phyloP scores from a whole-genome alignment of 2,113 vertebrate genomes.

The Anolis carolinensis region DNA sequence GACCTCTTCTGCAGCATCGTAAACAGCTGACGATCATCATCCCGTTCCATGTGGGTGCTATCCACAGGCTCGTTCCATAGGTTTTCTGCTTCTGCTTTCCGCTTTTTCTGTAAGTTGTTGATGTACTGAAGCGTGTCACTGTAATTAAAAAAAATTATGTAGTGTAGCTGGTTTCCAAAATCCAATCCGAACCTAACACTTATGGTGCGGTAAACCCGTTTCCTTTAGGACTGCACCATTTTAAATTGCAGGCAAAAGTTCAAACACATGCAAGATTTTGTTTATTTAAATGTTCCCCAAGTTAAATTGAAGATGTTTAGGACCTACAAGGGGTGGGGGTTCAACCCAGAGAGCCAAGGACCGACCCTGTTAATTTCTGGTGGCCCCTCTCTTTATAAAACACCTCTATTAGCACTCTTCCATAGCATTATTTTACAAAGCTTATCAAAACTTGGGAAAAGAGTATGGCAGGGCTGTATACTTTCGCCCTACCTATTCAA shows the following conservation, averaged over 20 bases:
- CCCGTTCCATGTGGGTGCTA: slow-evolving; percentile 79
- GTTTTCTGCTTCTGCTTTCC: slow-evolving; percentile 82
- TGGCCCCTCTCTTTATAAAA: too few species aligned
- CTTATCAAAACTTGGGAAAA: too few species aligned
- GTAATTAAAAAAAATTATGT: not conserved
- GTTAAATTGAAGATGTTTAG: not conserved
- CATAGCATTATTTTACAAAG: too few species aligned
- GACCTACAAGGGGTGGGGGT: too few species aligned
- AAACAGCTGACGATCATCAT: slow-evolving; percentile 79
- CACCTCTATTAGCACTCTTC: too few species aligned
- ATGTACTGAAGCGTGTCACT: slow-evolving; percentile 82
- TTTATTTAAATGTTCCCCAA: not conserved
- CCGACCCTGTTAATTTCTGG: too few species aligned
- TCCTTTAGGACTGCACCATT: not conserved
- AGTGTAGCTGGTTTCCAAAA: not conserved
- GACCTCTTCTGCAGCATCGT: slow-evolving; percentile 78
- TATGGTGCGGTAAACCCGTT: not conserved
- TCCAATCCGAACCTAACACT: not conserved
- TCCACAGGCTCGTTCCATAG: slow-evolving; percentile 83
- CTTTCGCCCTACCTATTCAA: too few species aligned
- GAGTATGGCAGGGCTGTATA: too few species aligned
- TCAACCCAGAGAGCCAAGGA: too few species aligned
- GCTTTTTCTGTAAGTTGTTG: slow-evolving; percentile 79
- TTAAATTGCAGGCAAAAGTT: not conserved
- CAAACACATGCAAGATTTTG: not conserved